Evolutionary conservation across 2,113 vertebrate genomes (phyloP), one percentile per base, ranked within the genome.

Genomic region (Telmatochromis sp.): DNA sequence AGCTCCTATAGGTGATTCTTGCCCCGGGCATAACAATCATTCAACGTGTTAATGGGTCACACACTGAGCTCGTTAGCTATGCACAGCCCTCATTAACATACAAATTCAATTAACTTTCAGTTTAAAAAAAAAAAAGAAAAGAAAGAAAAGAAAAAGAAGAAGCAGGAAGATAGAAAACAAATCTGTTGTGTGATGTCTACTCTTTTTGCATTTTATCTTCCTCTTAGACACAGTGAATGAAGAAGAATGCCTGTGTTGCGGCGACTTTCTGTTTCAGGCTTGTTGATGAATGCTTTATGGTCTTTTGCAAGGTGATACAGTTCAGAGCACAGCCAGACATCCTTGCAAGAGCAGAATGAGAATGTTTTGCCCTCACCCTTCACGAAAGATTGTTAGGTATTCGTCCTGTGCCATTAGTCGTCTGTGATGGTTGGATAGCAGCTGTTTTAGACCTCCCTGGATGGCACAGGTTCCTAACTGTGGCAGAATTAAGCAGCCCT

Each of bases 31-130:
- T 79, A 94, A 94, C 96, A 95, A 96, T 97, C 96, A 95, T 94
- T 96, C 95, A 96, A 91, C 47, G 88, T 96, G 96, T 94, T 97
- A 97, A 97, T 97, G 96, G 95, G 86, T 96, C 94, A 88, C 95
- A 95, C 95, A 93, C 93, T 92, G 92, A 95, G 95, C 96, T 96
- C 95, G 92, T 96, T 96, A 96, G 93, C 95, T 95, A 95, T 95
- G 96, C 96, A 92, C 94, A 92, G 93, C 88, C 84, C 92, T 96
- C 94, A 96, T 97, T 97, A 95, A 92, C 96, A 96, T 97, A 96
- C 95, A 96, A 96, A 97, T 97, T 97, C 95, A 96, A 97, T 97
- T 97, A 96, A 96, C 93, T 94, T 91, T 89, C 85, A 65, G n/a
- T 81, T 31, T 17, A 84, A 78, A 47, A 7, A 12, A 31, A 57